Conservation (phyloP, 2,797 vertebrate species). For the Microcaecilia unicolor region DNA sequence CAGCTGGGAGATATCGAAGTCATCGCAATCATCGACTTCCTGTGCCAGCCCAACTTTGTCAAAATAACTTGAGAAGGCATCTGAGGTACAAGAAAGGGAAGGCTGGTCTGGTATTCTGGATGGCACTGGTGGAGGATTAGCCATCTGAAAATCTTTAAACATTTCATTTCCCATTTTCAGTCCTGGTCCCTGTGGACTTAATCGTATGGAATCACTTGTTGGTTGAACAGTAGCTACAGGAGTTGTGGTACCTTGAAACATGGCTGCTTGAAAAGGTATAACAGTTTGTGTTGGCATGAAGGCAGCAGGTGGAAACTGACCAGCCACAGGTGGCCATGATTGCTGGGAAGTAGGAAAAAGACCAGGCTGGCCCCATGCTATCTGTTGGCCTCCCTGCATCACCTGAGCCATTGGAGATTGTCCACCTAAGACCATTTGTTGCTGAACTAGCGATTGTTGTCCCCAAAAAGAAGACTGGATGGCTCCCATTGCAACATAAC, state of each 20-base stretch:
- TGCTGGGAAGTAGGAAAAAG: constrained; percentile 91
- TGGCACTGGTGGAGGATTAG: constrained; percentile 84
- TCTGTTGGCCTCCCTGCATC: constrained; percentile 87
- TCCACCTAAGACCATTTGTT: constrained; percentile 85
- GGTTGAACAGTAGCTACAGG: constrained; percentile 73
- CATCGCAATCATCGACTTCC: constrained; percentile 94
- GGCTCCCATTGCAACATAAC: constrained; percentile 98
- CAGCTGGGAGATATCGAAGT: constrained; percentile 98
- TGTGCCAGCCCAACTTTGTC: constrained; percentile 91
- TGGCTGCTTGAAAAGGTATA: constrained; percentile 88
- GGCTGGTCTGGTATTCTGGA: constrained; percentile 82
- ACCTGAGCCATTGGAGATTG: constrained; percentile 91
- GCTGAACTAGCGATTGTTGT: constrained; percentile 88
- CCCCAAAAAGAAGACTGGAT: constrained; percentile 93
- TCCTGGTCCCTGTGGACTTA: constrained; percentile 75
- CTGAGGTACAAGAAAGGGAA: constrained; percentile 82
- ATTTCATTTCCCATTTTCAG: constrained; percentile 86
- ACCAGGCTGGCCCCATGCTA: constrained; percentile 91
- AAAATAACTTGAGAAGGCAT: constrained; percentile 93
- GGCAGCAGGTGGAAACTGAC: constrained; percentile 89
- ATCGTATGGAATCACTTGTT: constrained; percentile 73
- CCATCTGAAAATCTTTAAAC: constrained; percentile 94
- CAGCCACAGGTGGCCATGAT: constrained; percentile 93
- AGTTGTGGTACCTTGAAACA: constrained; percentile 87
- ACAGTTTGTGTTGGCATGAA: constrained; percentile 96